Evolutionary conservation across 2,113 vertebrate genomes (phyloP), one percentile per base, ranked within the genome.

Genomic region (Cavia porcellus): DNA sequence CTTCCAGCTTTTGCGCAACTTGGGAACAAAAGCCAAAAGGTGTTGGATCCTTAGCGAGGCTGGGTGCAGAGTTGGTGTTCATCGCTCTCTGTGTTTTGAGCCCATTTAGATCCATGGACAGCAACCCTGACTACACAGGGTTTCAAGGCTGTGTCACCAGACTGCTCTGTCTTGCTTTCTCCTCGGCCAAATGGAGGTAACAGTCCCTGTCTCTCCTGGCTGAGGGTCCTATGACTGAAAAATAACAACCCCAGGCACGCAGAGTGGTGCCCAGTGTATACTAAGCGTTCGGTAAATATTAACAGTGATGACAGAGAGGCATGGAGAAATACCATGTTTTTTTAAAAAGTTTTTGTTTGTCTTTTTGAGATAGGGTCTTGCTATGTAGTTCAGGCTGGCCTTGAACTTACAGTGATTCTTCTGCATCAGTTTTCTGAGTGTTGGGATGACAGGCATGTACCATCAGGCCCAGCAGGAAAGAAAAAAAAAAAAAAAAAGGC

Each of bases 1-100:
- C 35, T 92, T 92, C 95, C 59, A 92, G 66, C 5, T 10, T 89
- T 92, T 79, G 55, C 35, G 61, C 72, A 55, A 45, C 68, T 52
- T 89, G 80, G 35, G 86, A 57, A 57, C 32, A 28, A 89, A 45
- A 52, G 72, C 35, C 81, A 28, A 59, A 59, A 47, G 77, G 30
- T 86, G 30, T 50, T 32, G 75, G 38, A 38, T 74, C 24, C n/a
- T 24, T 68, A 19, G 17, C 13, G 28, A 84, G 15, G 52, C 10
- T 19, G 13, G 22, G 19, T 7, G 12, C 25, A 35, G 50, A 1
- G 68, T 6, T 55, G 25, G 0, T 68, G 14, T 62, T 42, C 55
- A 2, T 38, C 24, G 19, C 38, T 86, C 13, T 45, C 55, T 68
- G 7, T 38, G 38, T 35, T 74, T 35, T 6, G 47, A 66, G 62